Evolutionary conservation across 2,888 invertebrate genomes (phyloP).

Genomic region (Scaptomyza parva): DNA sequence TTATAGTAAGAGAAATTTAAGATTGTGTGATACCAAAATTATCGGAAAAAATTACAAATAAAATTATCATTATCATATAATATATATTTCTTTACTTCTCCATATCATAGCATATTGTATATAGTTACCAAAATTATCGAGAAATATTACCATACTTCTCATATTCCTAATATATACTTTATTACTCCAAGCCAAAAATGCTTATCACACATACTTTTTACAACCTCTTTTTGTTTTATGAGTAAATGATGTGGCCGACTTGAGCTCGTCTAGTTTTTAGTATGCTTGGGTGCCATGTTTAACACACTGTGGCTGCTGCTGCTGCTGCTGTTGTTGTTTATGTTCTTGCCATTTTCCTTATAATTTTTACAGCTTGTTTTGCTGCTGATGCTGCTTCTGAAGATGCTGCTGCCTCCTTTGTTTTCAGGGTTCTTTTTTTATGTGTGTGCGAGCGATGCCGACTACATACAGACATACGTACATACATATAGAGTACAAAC

Average conservation of each 20-base stretch:
- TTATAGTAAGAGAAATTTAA: background rate
- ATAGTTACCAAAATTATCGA: too few relatives aligned
- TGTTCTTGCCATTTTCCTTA: conserved; percentile 68
- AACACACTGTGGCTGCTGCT: conserved; percentile 40
- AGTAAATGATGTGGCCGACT: conserved; percentile 57
- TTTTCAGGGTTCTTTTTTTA: conserved; percentile 50
- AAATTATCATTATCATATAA: too few relatives aligned
- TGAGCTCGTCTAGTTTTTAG: conserved; percentile 41
- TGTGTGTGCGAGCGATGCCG: conserved; percentile 30
- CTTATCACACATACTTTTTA: conserved; percentile 10
- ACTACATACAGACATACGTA: conserved; percentile 21
- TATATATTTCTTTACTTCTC: too few relatives aligned
- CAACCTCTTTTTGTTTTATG: conserved; percentile 20
- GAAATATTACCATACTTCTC: too few relatives aligned
- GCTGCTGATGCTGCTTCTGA: conserved; percentile 49
- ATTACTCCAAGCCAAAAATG: background rate
- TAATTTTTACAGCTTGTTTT: conserved; percentile 77
- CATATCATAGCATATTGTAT: too few relatives aligned
- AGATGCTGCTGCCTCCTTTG: conserved; percentile 31
- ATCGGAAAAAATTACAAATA: too few relatives aligned
- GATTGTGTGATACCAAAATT: too few relatives aligned
- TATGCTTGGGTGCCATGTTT: conserved; percentile 36
- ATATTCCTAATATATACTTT: too few relatives aligned
- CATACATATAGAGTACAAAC: conserved; percentile 40
- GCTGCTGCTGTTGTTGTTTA: conserved; percentile 47